phyloP scores from a whole-genome alignment of 2,113 vertebrate species.

The Sisor rabdophorus region DNA sequence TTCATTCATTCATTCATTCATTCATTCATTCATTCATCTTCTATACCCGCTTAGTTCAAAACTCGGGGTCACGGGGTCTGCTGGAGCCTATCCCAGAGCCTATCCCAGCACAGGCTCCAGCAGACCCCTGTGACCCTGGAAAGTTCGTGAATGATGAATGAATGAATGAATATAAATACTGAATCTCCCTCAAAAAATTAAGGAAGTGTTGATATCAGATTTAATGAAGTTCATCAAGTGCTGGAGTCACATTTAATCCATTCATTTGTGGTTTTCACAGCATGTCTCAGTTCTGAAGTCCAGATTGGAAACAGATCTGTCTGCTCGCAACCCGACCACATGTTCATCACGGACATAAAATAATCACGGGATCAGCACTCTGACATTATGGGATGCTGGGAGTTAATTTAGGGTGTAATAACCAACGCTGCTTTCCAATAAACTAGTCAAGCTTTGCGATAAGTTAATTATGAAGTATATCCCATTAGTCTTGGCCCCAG shows the following conservation, averaged over 20 bases:
- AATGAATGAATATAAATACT: too few relatives aligned
- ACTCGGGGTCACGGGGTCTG: too few relatives aligned
- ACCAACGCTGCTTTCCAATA: not conserved
- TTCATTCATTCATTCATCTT: too few relatives aligned
- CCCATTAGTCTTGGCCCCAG: not conserved
- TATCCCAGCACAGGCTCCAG: too few relatives aligned
- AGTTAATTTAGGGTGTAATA: conserved; percentile 15
- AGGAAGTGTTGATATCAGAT: not conserved
- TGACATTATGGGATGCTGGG: conserved; percentile 3
- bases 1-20: too few relatives aligned
- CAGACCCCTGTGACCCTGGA: too few relatives aligned
- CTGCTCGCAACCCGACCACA: not conserved
- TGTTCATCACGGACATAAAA: conserved; percentile 11
- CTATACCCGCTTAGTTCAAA: too few relatives aligned
- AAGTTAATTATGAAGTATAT: conserved; percentile 9
- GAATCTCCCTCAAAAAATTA: too few relatives aligned
- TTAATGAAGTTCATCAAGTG: too few relatives aligned
- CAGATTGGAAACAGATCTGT: not conserved
- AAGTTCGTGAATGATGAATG: too few relatives aligned
- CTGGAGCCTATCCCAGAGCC: too few relatives aligned
- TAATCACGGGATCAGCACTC: conserved; percentile 8
- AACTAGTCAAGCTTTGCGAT: not conserved
- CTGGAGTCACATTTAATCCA: not conserved
- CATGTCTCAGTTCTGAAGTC: not conserved
- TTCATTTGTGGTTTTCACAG: not conserved